Conservation (phyloP, 23 tunicate species). For the Styela plicata region DNA sequence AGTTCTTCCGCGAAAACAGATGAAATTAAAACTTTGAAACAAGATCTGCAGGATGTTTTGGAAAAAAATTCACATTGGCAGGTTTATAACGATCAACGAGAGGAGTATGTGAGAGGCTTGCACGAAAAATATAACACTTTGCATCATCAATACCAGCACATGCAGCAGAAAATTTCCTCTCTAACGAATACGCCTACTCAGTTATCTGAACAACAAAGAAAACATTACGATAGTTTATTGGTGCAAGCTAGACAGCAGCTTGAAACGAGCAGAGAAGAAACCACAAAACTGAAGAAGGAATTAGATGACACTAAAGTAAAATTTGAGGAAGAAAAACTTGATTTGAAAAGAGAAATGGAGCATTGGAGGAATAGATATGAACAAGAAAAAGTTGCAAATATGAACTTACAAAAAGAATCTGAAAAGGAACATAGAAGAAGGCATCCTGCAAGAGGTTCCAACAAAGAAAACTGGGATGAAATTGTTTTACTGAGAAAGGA, state of each 20-base stretch:
- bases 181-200: slow-evolving; percentile 45
- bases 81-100: slow-evolving; percentile 43
- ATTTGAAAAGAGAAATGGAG: not conserved
- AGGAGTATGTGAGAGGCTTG: slow-evolving; percentile 46
- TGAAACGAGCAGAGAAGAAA: slow-evolving; percentile 11
- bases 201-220: slow-evolving; percentile 54
- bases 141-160: slow-evolving; percentile 13
- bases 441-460: slow-evolving; percentile 21
- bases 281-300: not conserved
- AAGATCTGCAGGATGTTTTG: slow-evolving; percentile 15
- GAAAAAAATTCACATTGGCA: slow-evolving; percentile 65
- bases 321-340: slow-evolving; percentile 1
- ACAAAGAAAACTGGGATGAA: slow-evolving; percentile 63
- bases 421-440: slow-evolving; percentile 47
- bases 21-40: not conserved
- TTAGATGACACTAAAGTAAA: not conserved
- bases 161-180: slow-evolving; percentile 16
- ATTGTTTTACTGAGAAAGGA: slow-evolving; percentile 45
- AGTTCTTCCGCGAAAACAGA: not conserved
- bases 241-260: slow-evolving; percentile 60
- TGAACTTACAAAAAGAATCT: slow-evolving; percentile 37
- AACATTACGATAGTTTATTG: slow-evolving; percentile 50
- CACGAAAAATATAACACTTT: slow-evolving; percentile 51
- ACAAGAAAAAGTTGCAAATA: slow-evolving; percentile 28
- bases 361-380: not conserved